A percentile compares a stretch with the other conserved stretches of the same genome.
phyloP scores from a whole-genome alignment of 2,797 vertebrate genomes.

The Eulemur rubriventer region DNA sequence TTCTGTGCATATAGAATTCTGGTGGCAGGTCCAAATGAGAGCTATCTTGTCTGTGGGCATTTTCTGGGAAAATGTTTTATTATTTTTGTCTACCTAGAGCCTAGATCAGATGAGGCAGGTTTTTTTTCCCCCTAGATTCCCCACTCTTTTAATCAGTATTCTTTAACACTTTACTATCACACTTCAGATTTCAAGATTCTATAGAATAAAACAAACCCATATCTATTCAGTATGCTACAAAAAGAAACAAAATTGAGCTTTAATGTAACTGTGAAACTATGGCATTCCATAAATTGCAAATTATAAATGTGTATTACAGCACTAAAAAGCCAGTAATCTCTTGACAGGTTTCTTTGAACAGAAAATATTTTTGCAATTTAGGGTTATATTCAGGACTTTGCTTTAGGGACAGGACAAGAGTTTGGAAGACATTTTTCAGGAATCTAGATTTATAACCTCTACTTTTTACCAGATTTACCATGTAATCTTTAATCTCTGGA shows the following conservation, averaged over 20 bases:
- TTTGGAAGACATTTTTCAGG: slow-evolving; percentile 80
- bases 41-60: not conserved
- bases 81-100: not conserved
- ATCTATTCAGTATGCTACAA: slow-evolving; percentile 40
- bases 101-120: not conserved
- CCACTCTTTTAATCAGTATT: not conserved
- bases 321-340: slow-evolving; percentile 80
- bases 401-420: slow-evolving; percentile 68
- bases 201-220: slow-evolving; percentile 17
- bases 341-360: slow-evolving; percentile 77
- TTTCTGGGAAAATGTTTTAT: not conserved
- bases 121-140: not conserved
- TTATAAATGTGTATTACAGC: slow-evolving; percentile 70
- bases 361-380: slow-evolving; percentile 72
- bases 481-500: slow-evolving; percentile 86
- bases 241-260: slow-evolving; percentile 56
- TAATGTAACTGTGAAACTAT: slow-evolving; percentile 68
- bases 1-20: not conserved
- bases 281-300: slow-evolving; percentile 81
- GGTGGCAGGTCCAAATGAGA: not conserved
- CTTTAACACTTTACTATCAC: not conserved
- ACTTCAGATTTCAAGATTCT: slow-evolving; percentile 50
- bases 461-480: slow-evolving; percentile 81
- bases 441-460: slow-evolving; percentile 82
- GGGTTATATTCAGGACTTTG: slow-evolving; percentile 60